These are phyloP conservation scores for Gallinago media DNA, from an alignment of 2,113 vertebrate species.

Conservation along the genomic window DNA sequence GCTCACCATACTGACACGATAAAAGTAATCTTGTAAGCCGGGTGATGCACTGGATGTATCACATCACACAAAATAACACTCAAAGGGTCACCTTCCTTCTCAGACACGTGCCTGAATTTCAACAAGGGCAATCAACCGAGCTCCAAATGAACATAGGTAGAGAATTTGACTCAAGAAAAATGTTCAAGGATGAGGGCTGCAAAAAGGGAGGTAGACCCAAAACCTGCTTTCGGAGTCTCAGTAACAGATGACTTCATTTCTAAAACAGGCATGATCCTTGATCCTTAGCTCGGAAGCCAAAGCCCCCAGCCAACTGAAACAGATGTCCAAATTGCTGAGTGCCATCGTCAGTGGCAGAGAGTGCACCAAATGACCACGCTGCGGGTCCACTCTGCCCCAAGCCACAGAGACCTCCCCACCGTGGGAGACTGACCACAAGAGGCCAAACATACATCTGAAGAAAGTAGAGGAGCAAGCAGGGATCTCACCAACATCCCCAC, in stretches of 20 bases:
- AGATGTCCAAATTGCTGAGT: not conserved
- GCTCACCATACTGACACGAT: not conserved
- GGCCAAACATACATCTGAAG: not conserved
- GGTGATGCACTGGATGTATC: not conserved
- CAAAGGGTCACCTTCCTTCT: not conserved
- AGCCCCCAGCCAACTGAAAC: not conserved
- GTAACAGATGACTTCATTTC: not conserved
- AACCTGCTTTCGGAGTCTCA: not conserved
- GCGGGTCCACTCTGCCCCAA: not conserved
- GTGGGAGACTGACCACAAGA: not conserved
- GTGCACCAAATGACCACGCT: rapidly evolving
- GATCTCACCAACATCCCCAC: rapidly evolving
- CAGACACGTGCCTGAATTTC: not conserved
- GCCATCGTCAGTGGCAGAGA: not conserved
- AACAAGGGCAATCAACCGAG: not conserved
- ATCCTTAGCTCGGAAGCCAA: not conserved
- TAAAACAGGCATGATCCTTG: not conserved
- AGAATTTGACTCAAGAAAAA: not conserved
- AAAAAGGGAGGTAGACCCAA: not conserved
- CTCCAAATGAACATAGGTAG: not conserved
- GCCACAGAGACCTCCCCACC: not conserved
- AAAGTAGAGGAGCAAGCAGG: not conserved
- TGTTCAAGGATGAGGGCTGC: not conserved
- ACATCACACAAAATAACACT: not conserved
- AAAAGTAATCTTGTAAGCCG: not conserved